Base-by-base conservation (phyloP, 1,140 invertebrate genomes). In the Manduca sexta region DNA sequence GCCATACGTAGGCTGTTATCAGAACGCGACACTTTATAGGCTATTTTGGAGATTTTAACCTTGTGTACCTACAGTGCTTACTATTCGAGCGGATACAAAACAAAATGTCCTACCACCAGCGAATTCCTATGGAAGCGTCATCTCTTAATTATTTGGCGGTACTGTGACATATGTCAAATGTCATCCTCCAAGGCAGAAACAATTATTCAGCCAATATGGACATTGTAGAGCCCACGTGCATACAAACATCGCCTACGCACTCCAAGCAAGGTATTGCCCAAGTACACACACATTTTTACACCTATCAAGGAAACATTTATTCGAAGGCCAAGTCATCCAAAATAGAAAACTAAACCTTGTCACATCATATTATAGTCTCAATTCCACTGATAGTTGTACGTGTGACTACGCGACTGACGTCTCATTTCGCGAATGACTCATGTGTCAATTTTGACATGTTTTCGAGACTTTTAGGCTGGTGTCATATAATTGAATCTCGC, bases 281-380 rank as follows among this genome's bases (percentile, higher is more conserved):
- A 17, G 38, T 18, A n/a, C 18, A 45, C 38, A 52, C 38, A 44
- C 26, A 45, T 47, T 60, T 64, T 66, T 56, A 62, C 67, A 69
- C 54, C 55, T 64, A 38, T 49, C 56, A 69, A 69, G 67, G 64
- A 62, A 44, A 42, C 48, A 44, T 6, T 31, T 29, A 35, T 10
- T 40, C 16, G 38, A 40, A 40, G 38, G 38, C 3, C 12, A 11
- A 17, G 10, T 26, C 4, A 8, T 26, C 4, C 21, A 26, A 26
- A 3, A 26, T 26, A 26, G 8, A 26, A 26, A n/a, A n/a, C n/a
- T 26, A 8, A 0, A 8, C 8, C 8, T 26, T 26, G 8, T 1
- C 0, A 26, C 8, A 5, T 5, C 4, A 8, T 26, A 26, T 26
- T 26, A 26, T 8, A 26, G 21, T 26, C 8, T 8, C 4, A 26